Evolutionary conservation across 2,797 vertebrate species (phyloP).

Genomic region (Hafferia zeledoni): DNA sequence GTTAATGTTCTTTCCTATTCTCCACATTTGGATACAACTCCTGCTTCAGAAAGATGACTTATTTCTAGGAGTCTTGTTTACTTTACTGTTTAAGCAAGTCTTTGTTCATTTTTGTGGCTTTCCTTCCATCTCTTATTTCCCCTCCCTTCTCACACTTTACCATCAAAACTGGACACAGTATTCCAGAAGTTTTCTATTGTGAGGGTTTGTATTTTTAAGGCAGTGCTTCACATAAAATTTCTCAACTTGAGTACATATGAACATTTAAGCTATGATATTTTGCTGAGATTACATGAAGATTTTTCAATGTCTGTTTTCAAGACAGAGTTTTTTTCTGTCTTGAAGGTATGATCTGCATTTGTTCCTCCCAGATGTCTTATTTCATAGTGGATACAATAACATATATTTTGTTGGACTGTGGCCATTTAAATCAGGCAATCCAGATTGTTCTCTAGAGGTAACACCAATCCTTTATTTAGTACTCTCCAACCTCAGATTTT

Average conservation of each 20-base stretch:
- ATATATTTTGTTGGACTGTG: background rate
- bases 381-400: slow-evolving; percentile 14
- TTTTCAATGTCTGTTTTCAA: background rate
- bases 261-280: background rate
- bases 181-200: background rate
- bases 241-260: background rate
- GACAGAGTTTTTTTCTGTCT: background rate
- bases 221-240: background rate
- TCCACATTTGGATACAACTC: slow-evolving; percentile 29
- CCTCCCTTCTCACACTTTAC: background rate
- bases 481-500: background rate
- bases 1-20: slow-evolving; percentile 28
- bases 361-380: slow-evolving; percentile 29
- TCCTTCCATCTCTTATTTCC: background rate
- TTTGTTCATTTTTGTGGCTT: slow-evolving; percentile 11
- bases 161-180: background rate
- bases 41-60: slow-evolving; percentile 41
- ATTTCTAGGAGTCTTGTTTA: slow-evolving; percentile 41
- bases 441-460: background rate
- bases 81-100: slow-evolving; percentile 6
- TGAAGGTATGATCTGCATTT: slow-evolving; percentile 7
- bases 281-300: background rate
- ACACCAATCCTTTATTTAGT: background rate
- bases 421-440: slow-evolving; percentile 10
- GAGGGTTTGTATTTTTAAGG: background rate